phyloP scores from a whole-genome alignment of 2,888 invertebrate genomes.

The Lysandra coridon region DNA sequence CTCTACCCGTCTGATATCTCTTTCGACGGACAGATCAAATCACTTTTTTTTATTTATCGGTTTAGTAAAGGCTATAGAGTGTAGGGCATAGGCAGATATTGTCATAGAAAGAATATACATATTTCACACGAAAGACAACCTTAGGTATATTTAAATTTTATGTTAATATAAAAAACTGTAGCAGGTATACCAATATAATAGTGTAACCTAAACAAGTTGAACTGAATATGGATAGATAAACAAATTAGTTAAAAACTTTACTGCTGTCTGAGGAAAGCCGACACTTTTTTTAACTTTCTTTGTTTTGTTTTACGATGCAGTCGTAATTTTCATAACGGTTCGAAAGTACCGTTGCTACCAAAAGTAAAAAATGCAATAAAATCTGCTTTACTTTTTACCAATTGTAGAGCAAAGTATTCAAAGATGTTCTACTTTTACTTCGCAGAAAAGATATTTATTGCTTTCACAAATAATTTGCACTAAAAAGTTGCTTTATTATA shows the following conservation, averaged over 20 bases:
- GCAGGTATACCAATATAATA: slow-evolving; percentile 77
- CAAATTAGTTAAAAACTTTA: neutral
- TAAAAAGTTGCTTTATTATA: slow-evolving; percentile 32
- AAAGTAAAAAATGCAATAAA: slow-evolving; percentile 46
- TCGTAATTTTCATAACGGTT: slow-evolving; percentile 23
- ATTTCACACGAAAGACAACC: too few relatives aligned
- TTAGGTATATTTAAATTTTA: too few relatives aligned
- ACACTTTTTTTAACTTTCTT: slow-evolving; percentile 44
- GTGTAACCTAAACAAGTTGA: slow-evolving; percentile 43
- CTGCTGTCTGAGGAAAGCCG: neutral
- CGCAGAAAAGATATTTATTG: slow-evolving; percentile 44
- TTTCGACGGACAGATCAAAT: too few relatives aligned
- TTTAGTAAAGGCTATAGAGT: too few relatives aligned
- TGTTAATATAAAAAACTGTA: slow-evolving; percentile 36
- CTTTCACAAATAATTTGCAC: slow-evolving; percentile 39
- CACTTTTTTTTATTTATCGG: too few relatives aligned
- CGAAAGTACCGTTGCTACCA: slow-evolving; percentile 11
- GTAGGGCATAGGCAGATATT: too few relatives aligned
- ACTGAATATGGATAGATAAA: neutral
- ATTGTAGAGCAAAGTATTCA: slow-evolving; percentile 59
- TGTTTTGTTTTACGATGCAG: slow-evolving; percentile 72
- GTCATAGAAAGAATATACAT: too few relatives aligned
- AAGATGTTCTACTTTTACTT: slow-evolving; percentile 49
- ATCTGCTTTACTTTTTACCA: slow-evolving; percentile 70
- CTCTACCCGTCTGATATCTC: too few relatives aligned